These are phyloP conservation scores for Apostichopus japonicus DNA, from an alignment of 35 echinoderm and acorn worm species.

Conservation along the genomic window DNA sequence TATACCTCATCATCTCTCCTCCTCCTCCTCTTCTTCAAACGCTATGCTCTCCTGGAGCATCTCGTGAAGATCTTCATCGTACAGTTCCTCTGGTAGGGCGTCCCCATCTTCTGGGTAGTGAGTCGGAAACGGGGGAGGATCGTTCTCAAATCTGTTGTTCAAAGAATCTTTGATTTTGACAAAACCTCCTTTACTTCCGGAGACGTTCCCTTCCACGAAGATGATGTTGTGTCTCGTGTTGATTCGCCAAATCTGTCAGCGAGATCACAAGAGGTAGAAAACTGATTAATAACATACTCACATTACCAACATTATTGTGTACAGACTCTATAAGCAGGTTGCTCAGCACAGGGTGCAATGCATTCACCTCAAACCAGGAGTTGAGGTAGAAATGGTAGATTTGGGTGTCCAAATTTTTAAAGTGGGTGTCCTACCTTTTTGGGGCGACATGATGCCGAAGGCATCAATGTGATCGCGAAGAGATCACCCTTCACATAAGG, in stretches of 20 bases:
- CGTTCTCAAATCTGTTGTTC: neutral
- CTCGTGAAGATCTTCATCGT: conserved; percentile 54
- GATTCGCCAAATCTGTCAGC: conserved; percentile 73
- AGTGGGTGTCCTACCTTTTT: too few relatives aligned
- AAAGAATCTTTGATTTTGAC: conserved; percentile 82
- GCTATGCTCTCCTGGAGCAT: conserved; percentile 65
- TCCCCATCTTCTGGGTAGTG: conserved; percentile 76
- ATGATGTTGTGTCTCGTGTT: conserved; percentile 95
- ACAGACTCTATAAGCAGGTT: too few relatives aligned
- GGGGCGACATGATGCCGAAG: too few relatives aligned
- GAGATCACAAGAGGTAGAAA: neutral
- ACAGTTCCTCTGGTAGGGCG: conserved; percentile 70
- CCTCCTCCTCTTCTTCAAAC: conserved; percentile 64
- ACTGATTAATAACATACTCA: too few relatives aligned
- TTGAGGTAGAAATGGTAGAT: too few relatives aligned
- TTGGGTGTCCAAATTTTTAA: too few relatives aligned
- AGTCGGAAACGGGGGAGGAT: conserved; percentile 79
- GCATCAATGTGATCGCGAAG: too few relatives aligned
- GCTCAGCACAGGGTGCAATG: too few relatives aligned
- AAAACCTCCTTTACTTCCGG: conserved; percentile 66
- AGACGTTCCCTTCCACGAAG: conserved; percentile 69
- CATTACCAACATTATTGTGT: too few relatives aligned
- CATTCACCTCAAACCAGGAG: too few relatives aligned
- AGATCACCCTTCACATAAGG: too few relatives aligned
- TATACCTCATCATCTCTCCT: neutral